Evolutionary conservation across 1,140 invertebrate genomes (phyloP).

Genomic region (Cylas formicarius): DNA sequence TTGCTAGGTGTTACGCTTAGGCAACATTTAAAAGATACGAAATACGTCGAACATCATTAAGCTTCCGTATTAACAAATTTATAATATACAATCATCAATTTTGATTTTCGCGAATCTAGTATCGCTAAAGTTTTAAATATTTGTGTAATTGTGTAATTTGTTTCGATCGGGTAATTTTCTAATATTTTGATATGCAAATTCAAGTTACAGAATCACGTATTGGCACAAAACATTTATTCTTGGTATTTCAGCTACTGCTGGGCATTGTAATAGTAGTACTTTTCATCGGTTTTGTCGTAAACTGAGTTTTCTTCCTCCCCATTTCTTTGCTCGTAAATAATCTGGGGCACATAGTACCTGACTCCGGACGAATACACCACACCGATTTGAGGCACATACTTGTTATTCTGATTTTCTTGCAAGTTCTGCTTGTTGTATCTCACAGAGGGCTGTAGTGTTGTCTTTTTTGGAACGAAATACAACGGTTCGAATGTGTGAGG

Average conservation of each 20-base stretch:
- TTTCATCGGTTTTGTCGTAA: conserved; percentile 33
- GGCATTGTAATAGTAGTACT: conserved; percentile 25
- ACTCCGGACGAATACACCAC: conserved; percentile 38
- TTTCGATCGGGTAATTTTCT: too few relatives aligned
- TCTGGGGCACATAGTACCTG: conserved; percentile 39
- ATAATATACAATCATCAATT: too few relatives aligned
- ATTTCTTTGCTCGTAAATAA: conserved; percentile 29
- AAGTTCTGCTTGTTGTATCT: conserved; percentile 20
- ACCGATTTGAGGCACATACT: conserved; percentile 38
- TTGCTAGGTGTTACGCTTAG: too few relatives aligned
- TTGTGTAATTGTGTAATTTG: too few relatives aligned
- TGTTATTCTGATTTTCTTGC: conserved; percentile 14
- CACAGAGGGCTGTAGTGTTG: conserved; percentile 19
- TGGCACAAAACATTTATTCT: too few relatives aligned
- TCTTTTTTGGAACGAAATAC: conserved; percentile 19
- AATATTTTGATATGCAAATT: too few relatives aligned
- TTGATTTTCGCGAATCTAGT: too few relatives aligned
- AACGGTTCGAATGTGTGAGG: conserved; percentile 38
- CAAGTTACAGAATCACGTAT: too few relatives aligned
- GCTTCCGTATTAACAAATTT: too few relatives aligned
- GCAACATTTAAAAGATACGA: too few relatives aligned
- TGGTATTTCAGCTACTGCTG: not conserved
- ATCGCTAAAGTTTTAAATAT: too few relatives aligned
- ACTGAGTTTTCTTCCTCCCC: conserved; percentile 34
- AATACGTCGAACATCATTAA: too few relatives aligned